Percentiles rank a stretch among this genome's conserved stretches.
These are phyloP conservation scores for Tetramorium bicarinatum DNA, from an alignment of 2,888 invertebrate species.

Conservation along the genomic window DNA sequence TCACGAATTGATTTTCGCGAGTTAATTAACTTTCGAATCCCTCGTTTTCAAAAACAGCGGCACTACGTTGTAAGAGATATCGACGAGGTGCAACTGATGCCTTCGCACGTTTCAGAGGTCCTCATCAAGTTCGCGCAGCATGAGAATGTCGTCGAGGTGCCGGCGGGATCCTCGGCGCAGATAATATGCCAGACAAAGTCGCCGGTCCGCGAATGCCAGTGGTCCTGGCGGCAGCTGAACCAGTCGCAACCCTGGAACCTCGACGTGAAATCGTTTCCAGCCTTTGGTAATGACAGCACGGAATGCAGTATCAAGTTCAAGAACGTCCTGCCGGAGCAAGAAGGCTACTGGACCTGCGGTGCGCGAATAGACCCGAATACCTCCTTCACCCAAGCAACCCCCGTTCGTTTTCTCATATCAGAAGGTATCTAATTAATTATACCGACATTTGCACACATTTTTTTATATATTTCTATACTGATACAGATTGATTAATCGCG, in stretches of 20 bases:
- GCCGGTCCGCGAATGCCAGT: conserved; percentile 83
- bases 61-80: not conserved
- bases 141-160: conserved; percentile 79
- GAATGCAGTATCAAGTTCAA: conserved; percentile 84
- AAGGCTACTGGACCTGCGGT: conserved; percentile 85
- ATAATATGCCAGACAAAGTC: conserved; percentile 81
- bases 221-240: conserved; percentile 84
- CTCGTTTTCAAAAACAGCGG: not conserved
- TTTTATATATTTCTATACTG: not conserved
- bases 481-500: not conserved
- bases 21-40: conserved; percentile 1
- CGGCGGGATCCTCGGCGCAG: conserved; percentile 81
- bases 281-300: conserved; percentile 82
- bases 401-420: conserved; percentile 82
- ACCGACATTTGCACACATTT: not conserved
- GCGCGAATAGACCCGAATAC: conserved; percentile 79
- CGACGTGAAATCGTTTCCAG: conserved; percentile 82
- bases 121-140: conserved; percentile 78
- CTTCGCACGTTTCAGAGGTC: conserved; percentile 68
- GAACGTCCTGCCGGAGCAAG: conserved; percentile 82
- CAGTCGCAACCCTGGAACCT: conserved; percentile 84
- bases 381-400: conserved; percentile 79
- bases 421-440: conserved; percentile 75
- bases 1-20: not conserved
- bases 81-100: not conserved